Evolutionary conservation across 1,140 invertebrate genomes (phyloP), one percentile per base, ranked within the genome.

Genomic region (Meloidogyne exigua): DNA sequence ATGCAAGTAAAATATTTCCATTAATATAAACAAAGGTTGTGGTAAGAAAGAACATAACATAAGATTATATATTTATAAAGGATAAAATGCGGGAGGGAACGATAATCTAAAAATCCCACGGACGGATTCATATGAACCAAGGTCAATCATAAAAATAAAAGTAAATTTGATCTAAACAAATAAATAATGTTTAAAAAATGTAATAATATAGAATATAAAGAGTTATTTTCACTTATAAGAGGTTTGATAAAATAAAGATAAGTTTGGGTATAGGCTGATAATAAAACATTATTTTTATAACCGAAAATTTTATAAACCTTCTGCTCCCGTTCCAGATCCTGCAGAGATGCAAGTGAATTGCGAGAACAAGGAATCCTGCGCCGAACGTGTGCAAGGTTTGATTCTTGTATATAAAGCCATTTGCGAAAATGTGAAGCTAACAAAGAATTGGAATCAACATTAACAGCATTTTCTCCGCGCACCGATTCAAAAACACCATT

Each of bases 321-420:
- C 65, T 73, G 71, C 62, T 73, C 71, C 2, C 13, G 44, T 32
- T 73, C 71, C 71, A 73, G 21, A 1, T 73, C 71, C 0, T 64
- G 63, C 4, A 78, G 21, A 23, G 23, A 72, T 32, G 15, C n/a
- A 21, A 57, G 3, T 4, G 32, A 68, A 62, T 39, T 67, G 26
- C 49, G 68, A 23, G 77, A n/a, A 36, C 13, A 39, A 23, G 76
- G 9, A 63, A 79, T 80, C 9, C 62, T 79, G 23, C 68, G 32
- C 12, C 65, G 81, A 36, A 79, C 26, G 23, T 1, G 26, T 25
- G 7, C 25, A 9, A 81, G 57, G 3, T 81, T 65, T 28, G 42
- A 63, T 66, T 79, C 77, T 25, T 49, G 36, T 0, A 15, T 68
- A 23, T 80, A 36, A n/a, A 79, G 77, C 77, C 77, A 79, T 80